These are phyloP conservation scores for Caenorhabditis doughertyi DNA, from an alignment of 2,888 invertebrate genomes.

Conservation along the genomic window DNA sequence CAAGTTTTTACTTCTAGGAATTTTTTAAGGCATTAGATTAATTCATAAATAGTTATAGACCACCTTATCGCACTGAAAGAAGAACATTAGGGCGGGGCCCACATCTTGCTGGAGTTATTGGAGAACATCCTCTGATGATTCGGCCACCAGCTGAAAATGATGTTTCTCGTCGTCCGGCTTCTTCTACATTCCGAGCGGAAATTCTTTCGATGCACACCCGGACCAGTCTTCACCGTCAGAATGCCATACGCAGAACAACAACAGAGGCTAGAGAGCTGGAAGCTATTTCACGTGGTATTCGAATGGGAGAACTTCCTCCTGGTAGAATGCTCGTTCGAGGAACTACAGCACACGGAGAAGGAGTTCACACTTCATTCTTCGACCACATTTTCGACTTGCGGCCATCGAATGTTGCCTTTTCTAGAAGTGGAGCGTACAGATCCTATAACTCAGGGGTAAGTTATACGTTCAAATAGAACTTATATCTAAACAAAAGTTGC, in stretches of 20 bases:
- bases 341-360: slow-evolving; percentile 7
- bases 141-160: slow-evolving; percentile 42
- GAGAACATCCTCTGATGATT: slow-evolving; percentile 65
- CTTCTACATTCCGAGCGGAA: slow-evolving; percentile 25
- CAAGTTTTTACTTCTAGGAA: too few relatives aligned
- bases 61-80: slow-evolving; percentile 32
- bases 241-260: slow-evolving; percentile 56
- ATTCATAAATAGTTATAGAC: slow-evolving; percentile 33
- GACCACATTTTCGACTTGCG: slow-evolving; percentile 55
- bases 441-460: slow-evolving; percentile 31
- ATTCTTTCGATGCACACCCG: slow-evolving; percentile 18
- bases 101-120: slow-evolving; percentile 18
- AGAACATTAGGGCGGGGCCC: slow-evolving; percentile 12
- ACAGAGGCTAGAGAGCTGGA: slow-evolving; percentile 45
- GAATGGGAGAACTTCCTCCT: slow-evolving; percentile 32
- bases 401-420: slow-evolving; percentile 15
- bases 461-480: neutral
- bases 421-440: slow-evolving; percentile 23
- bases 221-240: slow-evolving; percentile 53
- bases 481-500: neutral
- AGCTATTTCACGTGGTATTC: slow-evolving; percentile 15
- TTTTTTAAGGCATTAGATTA: too few relatives aligned
- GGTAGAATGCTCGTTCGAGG: slow-evolving; percentile 45
- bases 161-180: slow-evolving; percentile 7
- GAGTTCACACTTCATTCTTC: slow-evolving; percentile 30